These are phyloP conservation scores for Bradypodion pumilum DNA, from an alignment of 2,797 vertebrate species.

Conservation along the genomic window DNA sequence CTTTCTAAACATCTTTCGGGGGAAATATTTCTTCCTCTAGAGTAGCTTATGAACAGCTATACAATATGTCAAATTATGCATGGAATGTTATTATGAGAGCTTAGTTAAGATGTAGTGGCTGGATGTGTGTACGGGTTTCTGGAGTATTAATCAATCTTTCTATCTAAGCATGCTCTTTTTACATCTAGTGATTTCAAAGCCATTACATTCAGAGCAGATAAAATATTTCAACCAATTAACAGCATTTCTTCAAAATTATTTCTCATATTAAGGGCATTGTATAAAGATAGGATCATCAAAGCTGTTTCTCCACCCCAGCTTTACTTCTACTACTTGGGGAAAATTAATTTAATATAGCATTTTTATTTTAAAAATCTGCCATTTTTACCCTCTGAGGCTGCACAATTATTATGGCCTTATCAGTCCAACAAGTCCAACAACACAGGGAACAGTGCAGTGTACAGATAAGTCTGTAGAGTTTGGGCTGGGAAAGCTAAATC, in stretches of 20 bases:
- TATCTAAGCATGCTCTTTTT: neutral
- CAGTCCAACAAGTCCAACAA: neutral
- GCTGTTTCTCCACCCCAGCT: neutral
- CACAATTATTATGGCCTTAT: neutral
- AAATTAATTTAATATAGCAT: neutral
- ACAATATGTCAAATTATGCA: slow-evolving; percentile 5
- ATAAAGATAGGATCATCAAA: slow-evolving; percentile 3
- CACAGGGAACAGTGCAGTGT: neutral
- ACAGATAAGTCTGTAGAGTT: neutral
- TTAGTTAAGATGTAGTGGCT: slow-evolving; percentile 1
- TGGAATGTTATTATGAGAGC: neutral
- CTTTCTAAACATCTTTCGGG: neutral
- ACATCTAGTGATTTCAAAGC: neutral
- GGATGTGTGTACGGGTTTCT: neutral
- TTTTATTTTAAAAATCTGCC: neutral
- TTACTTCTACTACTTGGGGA: neutral
- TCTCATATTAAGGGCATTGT: neutral
- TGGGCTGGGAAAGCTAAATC: neutral
- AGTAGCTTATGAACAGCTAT: neutral
- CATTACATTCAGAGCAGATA: neutral
- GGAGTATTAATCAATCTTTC: neutral
- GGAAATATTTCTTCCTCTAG: neutral
- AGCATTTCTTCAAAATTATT: neutral
- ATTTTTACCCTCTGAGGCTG: neutral
- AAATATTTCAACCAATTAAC: neutral